Conservation (phyloP, 2,888 invertebrate species). For the Tortrix viridana region DNA sequence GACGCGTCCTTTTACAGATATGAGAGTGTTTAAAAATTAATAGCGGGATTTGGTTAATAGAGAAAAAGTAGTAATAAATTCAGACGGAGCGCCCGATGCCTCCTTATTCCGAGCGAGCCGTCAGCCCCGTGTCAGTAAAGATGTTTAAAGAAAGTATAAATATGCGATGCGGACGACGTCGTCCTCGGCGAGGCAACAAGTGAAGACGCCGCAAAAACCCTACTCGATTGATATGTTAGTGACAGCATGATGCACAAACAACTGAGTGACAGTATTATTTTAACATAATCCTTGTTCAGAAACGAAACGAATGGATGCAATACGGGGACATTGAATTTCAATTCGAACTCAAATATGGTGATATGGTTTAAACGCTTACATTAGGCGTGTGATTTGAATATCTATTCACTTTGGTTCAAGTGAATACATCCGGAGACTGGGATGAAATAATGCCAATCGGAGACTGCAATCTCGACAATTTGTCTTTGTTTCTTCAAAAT, state of each 20-base stretch:
- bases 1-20: conserved; percentile 11
- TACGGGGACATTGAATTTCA: conserved; percentile 78
- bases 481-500: conserved; percentile 26
- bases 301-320: conserved; percentile 77
- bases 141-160: conserved; percentile 79
- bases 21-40: conserved; percentile 36
- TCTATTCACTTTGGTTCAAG: conserved; percentile 44
- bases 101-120: conserved; percentile 65
- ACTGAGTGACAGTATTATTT: conserved; percentile 78
- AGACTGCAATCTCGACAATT: conserved; percentile 34
- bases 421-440: conserved; percentile 36
- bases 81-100: conserved; percentile 57
- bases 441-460: conserved; percentile 36
- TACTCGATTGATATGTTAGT: conserved; percentile 80
- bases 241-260: conserved; percentile 81
- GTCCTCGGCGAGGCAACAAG: conserved; percentile 65
- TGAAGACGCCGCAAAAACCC: conserved; percentile 74
- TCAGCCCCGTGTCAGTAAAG: conserved; percentile 79
- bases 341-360: conserved; percentile 71
- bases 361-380: conserved; percentile 71
- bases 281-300: conserved; percentile 81
- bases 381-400: conserved; percentile 66
- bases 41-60: conserved; percentile 42
- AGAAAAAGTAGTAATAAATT: conserved; percentile 56
- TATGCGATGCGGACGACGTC: conserved; percentile 64